Evolutionary conservation across 2,797 vertebrate genomes (phyloP).

Genomic region (Eidolon dupreanum): DNA sequence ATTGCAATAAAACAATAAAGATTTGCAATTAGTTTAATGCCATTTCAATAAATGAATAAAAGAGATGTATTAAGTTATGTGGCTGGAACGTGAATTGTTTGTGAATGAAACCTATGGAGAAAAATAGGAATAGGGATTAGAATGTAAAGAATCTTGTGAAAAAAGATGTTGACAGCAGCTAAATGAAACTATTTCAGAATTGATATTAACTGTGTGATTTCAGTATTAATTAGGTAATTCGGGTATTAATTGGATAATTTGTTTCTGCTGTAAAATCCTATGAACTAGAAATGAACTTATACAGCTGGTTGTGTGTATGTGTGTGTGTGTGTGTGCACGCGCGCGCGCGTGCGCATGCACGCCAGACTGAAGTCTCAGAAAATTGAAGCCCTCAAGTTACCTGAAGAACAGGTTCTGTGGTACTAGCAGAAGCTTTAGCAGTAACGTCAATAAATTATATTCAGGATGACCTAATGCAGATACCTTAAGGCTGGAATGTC

Average conservation of each 20-base stretch:
- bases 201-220: slow-evolving; percentile 60
- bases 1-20: slow-evolving; percentile 43
- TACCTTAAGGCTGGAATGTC: not conserved
- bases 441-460: not conserved
- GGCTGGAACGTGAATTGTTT: slow-evolving; percentile 22
- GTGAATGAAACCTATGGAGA: slow-evolving; percentile 19
- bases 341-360: not conserved
- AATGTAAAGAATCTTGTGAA: not conserved
- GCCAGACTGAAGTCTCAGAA: slow-evolving; percentile 9
- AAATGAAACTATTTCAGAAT: slow-evolving; percentile 49
- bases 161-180: slow-evolving; percentile 43
- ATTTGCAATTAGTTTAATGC: slow-evolving; percentile 32
- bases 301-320: not conserved
- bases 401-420: not conserved
- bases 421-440: not conserved
- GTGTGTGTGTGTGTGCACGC: not conserved
- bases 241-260: slow-evolving; percentile 73
- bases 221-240: slow-evolving; percentile 75
- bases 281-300: slow-evolving; percentile 40
- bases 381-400: not conserved
- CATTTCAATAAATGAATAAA: slow-evolving; percentile 54
- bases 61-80: slow-evolving; percentile 59
- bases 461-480: not conserved
- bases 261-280: slow-evolving; percentile 57
- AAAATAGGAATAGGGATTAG: not conserved